Base-by-base conservation (phyloP, 2,888 invertebrate genomes). In the Amblyteles armatorius region DNA sequence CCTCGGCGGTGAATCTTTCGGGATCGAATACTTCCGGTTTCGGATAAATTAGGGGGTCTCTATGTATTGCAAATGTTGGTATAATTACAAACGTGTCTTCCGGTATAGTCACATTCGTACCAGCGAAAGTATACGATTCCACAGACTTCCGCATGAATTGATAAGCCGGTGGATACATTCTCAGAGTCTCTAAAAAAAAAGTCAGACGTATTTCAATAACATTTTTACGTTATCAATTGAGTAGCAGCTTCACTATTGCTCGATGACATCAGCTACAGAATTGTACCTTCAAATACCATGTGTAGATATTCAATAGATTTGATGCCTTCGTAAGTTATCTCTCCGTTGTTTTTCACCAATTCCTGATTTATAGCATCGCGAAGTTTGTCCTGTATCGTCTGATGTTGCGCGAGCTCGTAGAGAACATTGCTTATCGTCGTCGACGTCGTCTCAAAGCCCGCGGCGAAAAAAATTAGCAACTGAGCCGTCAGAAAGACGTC, bases 381-480 rank as follows among this genome's bases (percentile, higher is more conserved):
- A 26, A 94, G 84, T 65, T 89, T 92, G 6, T 94, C 91, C 87
- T 95, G 95, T 3, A 94, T 88, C 2, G 92, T 89, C 2, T 91
- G 93, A 87, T 94, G 90, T 4, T 91, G 83, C 0, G 94, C 94
- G 6, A 95, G 89, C 81, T 94, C 93, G 81, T 94, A 94, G 2
- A 94, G 89, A 13, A 91, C 90, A 85, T 94, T 92, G 57, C 93
- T 93, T 79, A 94, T 91, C 0, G 94, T 93, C 0, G 93, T 90
- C 0, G 94, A 94, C 89, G 63, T 94, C 0, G 91, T 90, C 65
- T 92, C 91, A 36, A 90, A 91, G 0, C 92, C 92, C 76, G 91
- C 91, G 11, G 88, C 26, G 29, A 92, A 92, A 79, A 92, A 92
- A 0, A 91, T 87, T 22, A 89, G 89, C 1, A 89, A 86, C 71